Evolutionary conservation across 2,888 invertebrate genomes (phyloP).

Genomic region (Molanna angustata): DNA sequence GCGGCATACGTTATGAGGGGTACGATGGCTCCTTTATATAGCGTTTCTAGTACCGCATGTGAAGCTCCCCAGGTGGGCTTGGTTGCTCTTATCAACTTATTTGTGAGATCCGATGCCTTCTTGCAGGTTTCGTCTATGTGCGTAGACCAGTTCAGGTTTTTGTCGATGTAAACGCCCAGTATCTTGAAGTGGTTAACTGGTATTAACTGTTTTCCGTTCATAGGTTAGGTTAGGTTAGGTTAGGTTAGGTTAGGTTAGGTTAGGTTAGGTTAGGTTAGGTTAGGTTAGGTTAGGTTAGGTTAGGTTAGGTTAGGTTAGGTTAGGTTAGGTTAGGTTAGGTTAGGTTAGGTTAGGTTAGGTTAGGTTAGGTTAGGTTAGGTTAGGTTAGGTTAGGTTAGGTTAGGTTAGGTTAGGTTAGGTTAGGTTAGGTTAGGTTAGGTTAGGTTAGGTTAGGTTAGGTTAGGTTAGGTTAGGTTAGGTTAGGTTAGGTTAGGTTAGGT

Average conservation of each 20-base stretch:
- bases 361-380: slow-evolving; percentile 17
- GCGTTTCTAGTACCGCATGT: too few relatives aligned
- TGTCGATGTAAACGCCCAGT: too few relatives aligned
- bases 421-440: slow-evolving; percentile 20
- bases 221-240: slow-evolving; percentile 23
- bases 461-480: slow-evolving; percentile 20
- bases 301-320: slow-evolving; percentile 13
- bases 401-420: slow-evolving; percentile 20
- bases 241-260: slow-evolving; percentile 22
- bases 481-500: slow-evolving; percentile 17
- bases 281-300: slow-evolving; percentile 17
- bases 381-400: slow-evolving; percentile 17
- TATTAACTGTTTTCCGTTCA: too few relatives aligned
- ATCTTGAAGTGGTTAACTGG: too few relatives aligned
- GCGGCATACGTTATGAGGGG: too few relatives aligned
- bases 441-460: slow-evolving; percentile 20
- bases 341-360: slow-evolving; percentile 16
- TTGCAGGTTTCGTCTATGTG: too few relatives aligned
- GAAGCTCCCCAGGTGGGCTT: too few relatives aligned
- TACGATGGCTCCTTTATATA: too few relatives aligned
- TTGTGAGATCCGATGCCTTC: too few relatives aligned
- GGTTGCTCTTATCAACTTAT: too few relatives aligned
- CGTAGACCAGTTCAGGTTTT: too few relatives aligned
- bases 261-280: slow-evolving; percentile 16
- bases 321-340: slow-evolving; percentile 6